phyloP scores from a whole-genome alignment of 2,888 invertebrate genomes.

The Argyresthia goedartella region DNA sequence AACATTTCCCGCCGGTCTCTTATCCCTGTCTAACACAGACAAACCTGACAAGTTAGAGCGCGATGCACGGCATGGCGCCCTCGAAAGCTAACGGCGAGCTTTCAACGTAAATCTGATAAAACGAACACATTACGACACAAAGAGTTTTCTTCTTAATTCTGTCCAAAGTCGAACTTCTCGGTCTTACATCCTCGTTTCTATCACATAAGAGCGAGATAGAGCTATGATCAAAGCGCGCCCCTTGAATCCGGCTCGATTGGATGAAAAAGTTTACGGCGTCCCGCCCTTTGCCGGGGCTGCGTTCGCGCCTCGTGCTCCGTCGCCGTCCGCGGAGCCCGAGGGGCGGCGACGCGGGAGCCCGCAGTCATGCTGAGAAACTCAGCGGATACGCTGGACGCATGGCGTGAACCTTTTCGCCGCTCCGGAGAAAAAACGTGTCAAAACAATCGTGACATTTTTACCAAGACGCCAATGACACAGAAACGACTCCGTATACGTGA shows the following conservation, averaged over 20 bases:
- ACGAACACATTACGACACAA: conserved; percentile 62
- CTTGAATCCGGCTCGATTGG: conserved; percentile 40
- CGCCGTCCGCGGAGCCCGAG: conserved; percentile 38
- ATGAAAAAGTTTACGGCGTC: conserved; percentile 48
- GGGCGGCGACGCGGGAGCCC: conserved; percentile 67
- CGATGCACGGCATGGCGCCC: conserved; percentile 42
- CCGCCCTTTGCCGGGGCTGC: conserved; percentile 60
- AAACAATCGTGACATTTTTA: conserved; percentile 41
- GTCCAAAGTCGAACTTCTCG: conserved; percentile 23
- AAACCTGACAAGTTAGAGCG: conserved; percentile 19
- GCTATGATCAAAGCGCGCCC: neutral
- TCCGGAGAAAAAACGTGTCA: conserved; percentile 44
- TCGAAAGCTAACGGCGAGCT: conserved; percentile 61
- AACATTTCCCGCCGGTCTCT: conserved; percentile 49
- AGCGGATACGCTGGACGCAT: conserved; percentile 63
- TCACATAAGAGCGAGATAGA: conserved; percentile 4
- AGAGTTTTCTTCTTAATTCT: conserved; percentile 54
- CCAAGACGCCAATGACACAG: conserved; percentile 41
- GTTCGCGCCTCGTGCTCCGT: conserved; percentile 46
- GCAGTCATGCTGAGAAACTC: conserved; percentile 70
- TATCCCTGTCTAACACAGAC: conserved; percentile 30
- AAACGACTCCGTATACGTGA: conserved; percentile 22
- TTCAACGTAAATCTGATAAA: conserved; percentile 70
- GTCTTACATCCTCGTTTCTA: conserved; percentile 12
- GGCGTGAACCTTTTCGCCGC: conserved; percentile 55